Evolutionary conservation across 2,888 invertebrate species (phyloP), one percentile per base, ranked within the genome.

Genomic region (Epinotia nisella): DNA sequence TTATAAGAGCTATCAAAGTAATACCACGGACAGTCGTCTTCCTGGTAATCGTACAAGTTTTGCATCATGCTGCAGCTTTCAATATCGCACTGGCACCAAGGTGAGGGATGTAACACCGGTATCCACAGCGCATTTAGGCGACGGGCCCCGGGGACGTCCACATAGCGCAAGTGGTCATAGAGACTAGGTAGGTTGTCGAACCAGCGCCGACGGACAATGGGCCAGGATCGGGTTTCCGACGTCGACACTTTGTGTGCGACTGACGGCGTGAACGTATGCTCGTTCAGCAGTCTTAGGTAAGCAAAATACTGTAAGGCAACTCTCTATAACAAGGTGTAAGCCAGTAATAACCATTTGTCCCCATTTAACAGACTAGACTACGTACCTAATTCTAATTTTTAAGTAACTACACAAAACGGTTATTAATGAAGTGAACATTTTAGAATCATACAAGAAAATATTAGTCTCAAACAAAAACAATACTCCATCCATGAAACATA

Each of bases 1-100:
- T 94, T 94, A 80, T 93, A 93, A 59, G 94, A 94, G 86, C 91
- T 86, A 80, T 94, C 94, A 80, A 94, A 92, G 78, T 92, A 91
- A 90, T 92, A 94, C 93, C 92, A 94, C 77, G 94, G 93, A 82
- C 94, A 94, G 79, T 92, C 93, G 78, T 92, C 89, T 81, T 91
- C 90, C 76, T 87, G 86, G 77, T 88, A 90, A 76, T 90, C 90
- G 75, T 85, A 89, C 81, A 89, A 82, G 77, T 78, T 82, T 84
- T 86, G 87, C 90, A 90, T 90, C 73, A 77, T 83, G 81, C 78
- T 75, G 78, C 74, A 76, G 71, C 75, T 71, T 75, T 73, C 77
- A 81, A 80, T 78, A 76, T 76, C 76, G 76, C 79, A 72, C 66
- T 81, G 80, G 89, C 89, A 88, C 88, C 88, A 82, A 82, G 81